Conservation (phyloP, 2,113 vertebrate genomes). For the Spea multiplicata region DNA sequence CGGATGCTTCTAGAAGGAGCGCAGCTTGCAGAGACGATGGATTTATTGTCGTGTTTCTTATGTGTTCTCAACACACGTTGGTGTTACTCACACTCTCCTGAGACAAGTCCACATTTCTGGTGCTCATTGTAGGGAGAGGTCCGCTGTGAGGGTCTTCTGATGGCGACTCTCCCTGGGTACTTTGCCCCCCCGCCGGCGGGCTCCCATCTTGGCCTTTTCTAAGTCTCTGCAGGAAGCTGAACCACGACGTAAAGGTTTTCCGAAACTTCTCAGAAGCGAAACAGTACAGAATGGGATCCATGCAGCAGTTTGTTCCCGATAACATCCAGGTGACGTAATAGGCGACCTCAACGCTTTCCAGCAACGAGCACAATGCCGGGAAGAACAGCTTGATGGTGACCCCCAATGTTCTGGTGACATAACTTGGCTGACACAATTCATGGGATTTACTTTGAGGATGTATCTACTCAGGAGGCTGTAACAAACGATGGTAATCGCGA, state of each 20-base stretch:
- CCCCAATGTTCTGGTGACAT: conserved; percentile 55
- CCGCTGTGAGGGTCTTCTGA: not conserved
- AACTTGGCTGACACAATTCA: conserved; percentile 53
- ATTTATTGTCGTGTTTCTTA: too few species aligned
- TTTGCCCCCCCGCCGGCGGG: not conserved
- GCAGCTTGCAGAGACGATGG: too few species aligned
- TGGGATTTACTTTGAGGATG: conserved; percentile 55
- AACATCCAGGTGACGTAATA: conserved; percentile 55
- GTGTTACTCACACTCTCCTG: not conserved
- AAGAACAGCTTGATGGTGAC: conserved; percentile 52
- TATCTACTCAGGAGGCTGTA: conserved; percentile 57
- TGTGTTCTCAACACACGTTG: not conserved
- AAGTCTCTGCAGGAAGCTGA: not conserved
- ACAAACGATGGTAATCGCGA: conserved; percentile 53
- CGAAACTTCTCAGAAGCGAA: conserved; percentile 54
- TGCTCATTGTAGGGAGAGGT: not conserved
- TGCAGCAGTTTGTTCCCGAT: conserved; percentile 56
- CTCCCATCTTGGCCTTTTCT: not conserved
- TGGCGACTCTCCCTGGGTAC: not conserved
- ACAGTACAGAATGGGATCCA: conserved; percentile 54
- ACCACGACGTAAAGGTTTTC: conserved; percentile 43
- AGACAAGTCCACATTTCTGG: not conserved
- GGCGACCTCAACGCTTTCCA: conserved; percentile 45
- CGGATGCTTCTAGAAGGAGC: too few species aligned
- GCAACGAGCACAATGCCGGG: not conserved